These are phyloP conservation scores for Uropsilus gracilis DNA, from an alignment of 2,113 vertebrate species.

Conservation along the genomic window DNA sequence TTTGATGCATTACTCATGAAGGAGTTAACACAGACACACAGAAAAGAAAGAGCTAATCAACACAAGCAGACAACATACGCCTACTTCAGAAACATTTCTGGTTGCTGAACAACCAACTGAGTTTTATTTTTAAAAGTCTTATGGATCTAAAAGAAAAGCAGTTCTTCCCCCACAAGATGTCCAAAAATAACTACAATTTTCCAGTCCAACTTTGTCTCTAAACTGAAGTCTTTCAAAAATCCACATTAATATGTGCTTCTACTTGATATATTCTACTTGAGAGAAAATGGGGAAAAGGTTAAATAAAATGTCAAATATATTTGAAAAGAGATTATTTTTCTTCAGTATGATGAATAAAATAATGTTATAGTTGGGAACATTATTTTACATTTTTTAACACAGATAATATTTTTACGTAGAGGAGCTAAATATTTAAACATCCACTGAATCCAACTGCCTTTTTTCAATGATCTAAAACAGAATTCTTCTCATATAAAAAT, in stretches of 20 bases:
- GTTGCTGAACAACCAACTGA: constrained; percentile 59
- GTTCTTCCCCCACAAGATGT: constrained; percentile 46
- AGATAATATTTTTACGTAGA: neutral
- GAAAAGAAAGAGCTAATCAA: constrained; percentile 71
- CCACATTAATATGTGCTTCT: neutral
- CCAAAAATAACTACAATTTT: constrained; percentile 55
- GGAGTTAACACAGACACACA: constrained; percentile 56
- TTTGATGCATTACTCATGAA: constrained; percentile 69
- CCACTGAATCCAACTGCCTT: neutral
- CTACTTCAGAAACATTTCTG: constrained; percentile 67
- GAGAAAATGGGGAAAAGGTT: neutral
- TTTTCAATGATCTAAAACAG: neutral
- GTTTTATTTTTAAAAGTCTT: constrained; percentile 70
- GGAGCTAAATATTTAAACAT: neutral
- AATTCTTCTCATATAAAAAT: neutral
- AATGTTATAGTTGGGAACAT: neutral
- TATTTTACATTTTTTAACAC: neutral
- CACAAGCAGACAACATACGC: constrained; percentile 69
- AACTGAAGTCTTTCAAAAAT: constrained; percentile 52
- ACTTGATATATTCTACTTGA: neutral
- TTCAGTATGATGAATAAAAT: neutral
- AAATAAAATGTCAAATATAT: constrained; percentile 1
- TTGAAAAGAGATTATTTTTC: neutral
- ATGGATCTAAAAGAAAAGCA: constrained; percentile 61
- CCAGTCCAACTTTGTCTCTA: constrained; percentile 40